Evolutionary conservation across 1,140 invertebrate genomes (phyloP), one percentile per base, ranked within the genome.

Genomic region (Asbolus verrucosus): DNA sequence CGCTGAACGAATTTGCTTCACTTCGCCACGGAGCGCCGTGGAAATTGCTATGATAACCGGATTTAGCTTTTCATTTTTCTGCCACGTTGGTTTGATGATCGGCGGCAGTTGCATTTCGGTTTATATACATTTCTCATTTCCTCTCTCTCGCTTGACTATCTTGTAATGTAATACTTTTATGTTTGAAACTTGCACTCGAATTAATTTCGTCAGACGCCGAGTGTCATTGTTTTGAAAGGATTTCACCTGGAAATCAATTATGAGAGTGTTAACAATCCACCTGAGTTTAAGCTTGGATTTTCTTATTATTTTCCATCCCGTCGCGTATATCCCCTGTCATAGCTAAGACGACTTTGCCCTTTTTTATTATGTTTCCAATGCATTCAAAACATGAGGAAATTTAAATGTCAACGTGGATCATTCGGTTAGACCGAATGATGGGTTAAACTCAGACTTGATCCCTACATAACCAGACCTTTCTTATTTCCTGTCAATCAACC

Each of bases 21-120:
- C 27, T 76, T 77, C 70, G 70, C 65, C 74, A 69, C 70, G 71
- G 72, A 72, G 67, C 72, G 70, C 66, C 65, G 77, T 76, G 78
- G 78, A 81, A 81, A 81, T 82, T 80, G 80, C 79, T 77, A 81
- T 77, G 78, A 79, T 82, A 82, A 82, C 80, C 80, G 81, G 81
- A 82, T 82, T 82, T 82, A 77, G 81, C 78, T 80, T 82, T 82
- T 81, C 81, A 82, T 82, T 82, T 82, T 82, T 82, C 81, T 81
- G 81, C 81, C 79, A 81, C 77, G 78, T 74, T 81, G 79, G 78
- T 78, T 80, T 79, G 75, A 79, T 78, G 77, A 80, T 79, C 75
- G 78, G 75, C 74, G 78, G 74, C 72, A 73, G 72, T 72, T 71
- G 70, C 65, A 75, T 73, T 72, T 72, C 65, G 72, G 73, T 77